Conservation (phyloP, 2,113 vertebrate genomes). For the Eclectus roratus region DNA sequence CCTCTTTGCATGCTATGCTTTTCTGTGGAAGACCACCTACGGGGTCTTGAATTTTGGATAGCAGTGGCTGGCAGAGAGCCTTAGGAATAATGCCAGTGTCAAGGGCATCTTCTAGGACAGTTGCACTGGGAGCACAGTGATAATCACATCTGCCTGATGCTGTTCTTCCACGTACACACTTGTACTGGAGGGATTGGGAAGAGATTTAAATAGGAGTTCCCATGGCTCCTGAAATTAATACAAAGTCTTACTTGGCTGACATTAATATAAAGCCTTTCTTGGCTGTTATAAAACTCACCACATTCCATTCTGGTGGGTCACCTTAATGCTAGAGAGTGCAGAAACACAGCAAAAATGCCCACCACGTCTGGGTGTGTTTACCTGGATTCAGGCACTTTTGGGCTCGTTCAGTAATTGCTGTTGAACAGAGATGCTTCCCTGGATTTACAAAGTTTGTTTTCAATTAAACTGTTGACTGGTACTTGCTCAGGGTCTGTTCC, state of each 20-base stretch:
- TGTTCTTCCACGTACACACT: background rate
- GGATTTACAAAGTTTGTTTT: conserved; percentile 43
- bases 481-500: conserved; percentile 3
- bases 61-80: background rate
- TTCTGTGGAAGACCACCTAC: background rate
- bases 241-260: background rate
- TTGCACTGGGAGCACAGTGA: background rate
- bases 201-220: conserved; percentile 28
- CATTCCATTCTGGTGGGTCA: background rate
- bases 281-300: background rate
- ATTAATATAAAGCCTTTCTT: background rate
- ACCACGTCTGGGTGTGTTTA: background rate
- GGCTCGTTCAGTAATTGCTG: background rate
- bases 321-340: background rate
- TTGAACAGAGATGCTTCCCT: background rate
- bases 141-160: background rate
- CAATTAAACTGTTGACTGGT: conserved; percentile 34
- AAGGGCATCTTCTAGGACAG: background rate
- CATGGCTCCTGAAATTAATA: conserved; percentile 30
- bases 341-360: background rate
- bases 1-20: background rate
- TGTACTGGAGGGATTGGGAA: conserved; percentile 10
- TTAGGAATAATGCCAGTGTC: background rate
- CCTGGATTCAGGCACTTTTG: background rate
- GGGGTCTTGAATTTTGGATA: background rate